These are phyloP conservation scores for Prochilodus magdalenae DNA, from an alignment of 2,113 vertebrate genomes.

Conservation along the genomic window DNA sequence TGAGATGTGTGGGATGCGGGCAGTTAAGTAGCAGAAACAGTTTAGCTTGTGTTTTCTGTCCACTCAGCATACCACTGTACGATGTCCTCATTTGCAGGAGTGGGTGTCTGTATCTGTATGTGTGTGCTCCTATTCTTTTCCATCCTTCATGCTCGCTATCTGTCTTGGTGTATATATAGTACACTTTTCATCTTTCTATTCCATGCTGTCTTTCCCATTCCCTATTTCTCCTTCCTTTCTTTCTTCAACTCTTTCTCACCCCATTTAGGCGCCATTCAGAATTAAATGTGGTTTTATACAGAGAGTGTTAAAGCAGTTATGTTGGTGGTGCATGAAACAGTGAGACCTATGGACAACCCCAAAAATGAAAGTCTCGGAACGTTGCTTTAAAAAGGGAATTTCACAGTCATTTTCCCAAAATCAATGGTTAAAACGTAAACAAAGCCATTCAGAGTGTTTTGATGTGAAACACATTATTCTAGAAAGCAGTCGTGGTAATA, in stretches of 20 bases:
- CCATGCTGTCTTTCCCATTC: slow-evolving; percentile 1
- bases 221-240: slow-evolving; percentile 23
- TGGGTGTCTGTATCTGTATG: slow-evolving; percentile 40
- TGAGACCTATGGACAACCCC: not conserved
- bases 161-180: slow-evolving; percentile 4
- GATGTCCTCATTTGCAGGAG: slow-evolving; percentile 21
- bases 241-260: not conserved
- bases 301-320: slow-evolving; percentile 43
- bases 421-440: too few relatives aligned
- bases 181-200: slow-evolving; percentile 6
- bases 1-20: slow-evolving; percentile 16
- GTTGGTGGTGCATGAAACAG: slow-evolving; percentile 9
- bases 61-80: slow-evolving; percentile 29
- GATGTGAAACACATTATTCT: too few relatives aligned
- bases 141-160: not conserved
- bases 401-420: too few relatives aligned
- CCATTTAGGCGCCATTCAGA: slow-evolving; percentile 59
- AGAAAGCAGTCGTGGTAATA: too few relatives aligned
- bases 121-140: slow-evolving; percentile 24
- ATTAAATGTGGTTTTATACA: slow-evolving; percentile 55
- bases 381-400: too few relatives aligned
- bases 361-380: too few relatives aligned
- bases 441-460: too few relatives aligned
- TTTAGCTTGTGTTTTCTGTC: slow-evolving; percentile 38
- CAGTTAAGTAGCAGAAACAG: slow-evolving; percentile 42